Base-by-base conservation (phyloP, 2,888 invertebrate species). In the Stegophylla sp. region DNA sequence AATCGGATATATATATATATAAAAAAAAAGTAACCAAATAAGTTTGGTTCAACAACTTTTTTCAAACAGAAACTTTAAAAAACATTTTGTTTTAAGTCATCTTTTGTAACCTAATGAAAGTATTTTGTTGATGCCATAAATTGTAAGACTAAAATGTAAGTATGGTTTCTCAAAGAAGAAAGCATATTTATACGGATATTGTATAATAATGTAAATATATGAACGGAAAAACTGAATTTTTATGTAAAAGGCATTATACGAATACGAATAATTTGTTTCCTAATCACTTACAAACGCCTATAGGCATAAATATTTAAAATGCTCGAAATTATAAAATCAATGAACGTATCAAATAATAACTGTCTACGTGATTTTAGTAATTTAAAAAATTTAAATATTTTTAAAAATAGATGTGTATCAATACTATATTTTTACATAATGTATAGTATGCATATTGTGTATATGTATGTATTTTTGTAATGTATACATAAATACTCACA, bases 121-220 rank as follows among this genome's bases (percentile, higher is more conserved):
- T 61, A 63, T 74, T 73, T 63, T 48, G n/a, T 63, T 63, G 9
- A 59, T 43, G 34, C 17, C 20, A 74, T 74, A 63, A 63, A 74
- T 74, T 26, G 45, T 43, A 45, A 73, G 43, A 26, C 28, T 28
- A 59, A n/a, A 20, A n/a, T 20, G 12, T 61, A 61, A 26, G 12
- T n/a, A 45, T 13, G 43, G 43, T 59, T 9, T 59, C 28, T n/a
- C 26, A 4, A 28, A 28, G 45, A 61, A 61, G 13, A 45, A 59
- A 61, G 28, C 10, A 13, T 73, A 10, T 28, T 28, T 15, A 10
- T 7, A 34, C 34, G 34, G 34, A 5, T 34, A 34, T 34, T 61
- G 28, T 73, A 12, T n/a, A 17, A 1, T 12, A 10, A 23, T 10
- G 28, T 43, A 20, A 13, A 48, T 15, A n/a, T 56, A 56, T 26